A percentile compares a stretch with the other conserved stretches of the same genome.
Conservation (phyloP, 2,797 vertebrate species). For the Synaphobranchus kaupii region DNA sequence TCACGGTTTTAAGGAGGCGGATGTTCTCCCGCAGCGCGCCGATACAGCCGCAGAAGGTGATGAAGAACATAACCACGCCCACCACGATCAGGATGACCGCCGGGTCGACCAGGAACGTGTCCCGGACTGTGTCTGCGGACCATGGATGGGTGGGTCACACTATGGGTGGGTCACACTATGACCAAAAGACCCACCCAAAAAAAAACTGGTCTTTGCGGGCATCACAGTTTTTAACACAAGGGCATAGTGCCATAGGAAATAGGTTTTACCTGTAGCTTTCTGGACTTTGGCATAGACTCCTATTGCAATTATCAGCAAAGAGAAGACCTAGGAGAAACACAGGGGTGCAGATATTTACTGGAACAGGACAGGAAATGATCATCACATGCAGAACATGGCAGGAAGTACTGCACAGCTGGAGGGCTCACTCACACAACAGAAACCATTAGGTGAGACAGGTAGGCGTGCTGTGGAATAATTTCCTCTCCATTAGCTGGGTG, state of each 20-base stretch:
- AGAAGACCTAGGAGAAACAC: constrained; percentile 66
- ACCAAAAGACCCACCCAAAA: not conserved
- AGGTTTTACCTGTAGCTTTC: constrained; percentile 72
- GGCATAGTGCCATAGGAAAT: no score
- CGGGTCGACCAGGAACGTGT: constrained; percentile 77
- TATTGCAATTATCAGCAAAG: constrained; percentile 75
- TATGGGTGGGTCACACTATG: not conserved
- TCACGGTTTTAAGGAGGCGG: constrained; percentile 75
- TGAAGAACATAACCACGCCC: constrained; percentile 82
- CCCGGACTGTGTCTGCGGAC: constrained; percentile 71
- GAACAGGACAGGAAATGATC: not conserved
- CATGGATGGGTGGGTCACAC: not conserved
- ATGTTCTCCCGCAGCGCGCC: constrained; percentile 78
- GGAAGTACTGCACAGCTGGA: not conserved
- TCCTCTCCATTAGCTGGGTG: not conserved
- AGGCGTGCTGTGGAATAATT: not conserved
- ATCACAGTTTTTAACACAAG: not conserved
- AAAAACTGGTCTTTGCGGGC: no score
- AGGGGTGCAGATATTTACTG: not conserved
- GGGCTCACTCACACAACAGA: not conserved
- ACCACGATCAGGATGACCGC: constrained; percentile 77
- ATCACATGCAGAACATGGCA: not conserved
- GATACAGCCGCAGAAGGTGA: constrained; percentile 80
- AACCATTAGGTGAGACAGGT: not conserved
- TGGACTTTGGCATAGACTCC: constrained; percentile 76